A percentile compares a stretch with the other conserved stretches of the same genome.
Conservation (phyloP, 2,113 vertebrate genomes). For the Conger conger region DNA sequence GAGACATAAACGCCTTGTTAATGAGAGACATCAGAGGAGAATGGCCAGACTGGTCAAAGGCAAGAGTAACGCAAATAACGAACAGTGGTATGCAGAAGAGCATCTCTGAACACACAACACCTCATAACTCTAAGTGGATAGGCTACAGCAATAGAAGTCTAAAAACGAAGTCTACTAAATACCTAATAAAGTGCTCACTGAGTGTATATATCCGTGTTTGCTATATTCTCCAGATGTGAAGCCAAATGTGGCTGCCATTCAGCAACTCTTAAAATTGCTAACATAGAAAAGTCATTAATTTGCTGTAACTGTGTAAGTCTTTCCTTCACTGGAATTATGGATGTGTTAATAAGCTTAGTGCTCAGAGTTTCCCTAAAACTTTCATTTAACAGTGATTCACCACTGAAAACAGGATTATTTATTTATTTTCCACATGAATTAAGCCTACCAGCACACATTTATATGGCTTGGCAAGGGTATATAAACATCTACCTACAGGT, state of each 20-base stretch:
- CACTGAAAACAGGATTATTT: conserved; percentile 27
- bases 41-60: too few relatives aligned
- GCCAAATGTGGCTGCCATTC: conserved; percentile 25
- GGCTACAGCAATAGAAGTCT: too few relatives aligned
- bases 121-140: too few relatives aligned
- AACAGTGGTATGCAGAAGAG: too few relatives aligned
- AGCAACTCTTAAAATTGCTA: conserved; percentile 33
- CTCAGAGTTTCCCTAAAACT: conserved; percentile 48
- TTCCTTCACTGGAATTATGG: conserved; percentile 39
- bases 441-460: conserved; percentile 30
- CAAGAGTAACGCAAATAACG: too few relatives aligned
- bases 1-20: too few relatives aligned
- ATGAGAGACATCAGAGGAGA: too few relatives aligned
- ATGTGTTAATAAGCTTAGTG: conserved; percentile 44
- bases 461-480: conserved; percentile 23
- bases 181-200: too few relatives aligned
- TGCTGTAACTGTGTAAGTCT: conserved; percentile 30
- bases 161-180: too few relatives aligned
- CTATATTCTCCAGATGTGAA: conserved; percentile 26
- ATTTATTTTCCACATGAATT: conserved; percentile 34
- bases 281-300: conserved; percentile 40
- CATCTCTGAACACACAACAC: too few relatives aligned
- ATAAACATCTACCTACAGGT: conserved; percentile 4
- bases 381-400: conserved; percentile 48
- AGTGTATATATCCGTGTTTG: not conserved